phyloP scores from a whole-genome alignment of 2,113 vertebrate genomes.

The Pantherophis guttatus region DNA sequence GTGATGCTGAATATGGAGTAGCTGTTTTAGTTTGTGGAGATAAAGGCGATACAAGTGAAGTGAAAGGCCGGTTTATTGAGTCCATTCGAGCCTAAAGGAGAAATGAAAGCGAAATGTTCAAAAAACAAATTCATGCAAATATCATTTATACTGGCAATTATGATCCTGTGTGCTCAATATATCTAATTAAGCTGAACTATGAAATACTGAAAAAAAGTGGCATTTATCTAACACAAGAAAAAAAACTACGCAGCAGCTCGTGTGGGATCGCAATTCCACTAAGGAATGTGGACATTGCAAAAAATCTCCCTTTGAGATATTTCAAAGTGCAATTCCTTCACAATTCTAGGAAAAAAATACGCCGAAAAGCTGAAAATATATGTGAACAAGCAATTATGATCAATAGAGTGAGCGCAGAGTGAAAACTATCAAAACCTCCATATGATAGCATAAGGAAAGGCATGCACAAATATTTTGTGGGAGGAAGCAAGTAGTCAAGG shows the following conservation, averaged over 20 bases:
- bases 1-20: slow-evolving; percentile 71
- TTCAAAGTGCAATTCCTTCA: background rate
- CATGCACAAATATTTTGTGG: slow-evolving; percentile 5
- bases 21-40: slow-evolving; percentile 72
- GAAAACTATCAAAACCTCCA: background rate
- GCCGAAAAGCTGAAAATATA: slow-evolving; percentile 15
- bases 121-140: slow-evolving; percentile 36
- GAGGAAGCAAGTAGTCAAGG: slow-evolving; percentile 40
- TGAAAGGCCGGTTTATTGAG: slow-evolving; percentile 73
- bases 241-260: background rate
- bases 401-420: slow-evolving; percentile 3
- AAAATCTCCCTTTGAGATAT: background rate
- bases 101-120: slow-evolving; percentile 51
- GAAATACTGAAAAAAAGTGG: background rate
- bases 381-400: slow-evolving; percentile 47
- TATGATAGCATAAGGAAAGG: background rate
- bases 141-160: background rate
- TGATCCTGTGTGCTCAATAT: background rate
- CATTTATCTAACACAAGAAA: background rate
- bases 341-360: background rate
- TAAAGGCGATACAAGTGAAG: slow-evolving; percentile 75
- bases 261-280: background rate
- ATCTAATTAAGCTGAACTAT: slow-evolving; percentile 1
- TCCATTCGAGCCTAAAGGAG: slow-evolving; percentile 78
- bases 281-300: background rate